These are phyloP conservation scores for Zingel zingel DNA, from an alignment of 2,113 vertebrate species.

Conservation along the genomic window DNA sequence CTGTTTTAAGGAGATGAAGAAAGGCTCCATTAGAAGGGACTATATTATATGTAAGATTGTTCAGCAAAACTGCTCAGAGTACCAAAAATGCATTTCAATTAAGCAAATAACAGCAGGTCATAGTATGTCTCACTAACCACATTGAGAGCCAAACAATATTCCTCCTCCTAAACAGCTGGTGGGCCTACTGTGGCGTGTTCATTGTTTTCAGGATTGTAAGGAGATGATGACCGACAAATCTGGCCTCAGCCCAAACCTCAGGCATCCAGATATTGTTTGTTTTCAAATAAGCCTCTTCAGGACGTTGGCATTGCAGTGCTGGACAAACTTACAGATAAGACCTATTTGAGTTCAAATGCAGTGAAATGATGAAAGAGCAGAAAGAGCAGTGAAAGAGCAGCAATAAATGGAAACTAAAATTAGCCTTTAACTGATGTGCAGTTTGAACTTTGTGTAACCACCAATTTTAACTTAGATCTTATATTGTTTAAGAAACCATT, in stretches of 20 bases:
- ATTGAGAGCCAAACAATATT: conserved; percentile 21
- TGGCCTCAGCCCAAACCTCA: conserved; percentile 66
- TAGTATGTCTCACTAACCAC: conserved; percentile 37
- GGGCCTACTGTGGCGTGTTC: conserved; percentile 38
- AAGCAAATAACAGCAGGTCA: conserved; percentile 20
- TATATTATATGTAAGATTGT: neutral
- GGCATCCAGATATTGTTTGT: conserved; percentile 56
- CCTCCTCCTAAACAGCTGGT: conserved; percentile 66
- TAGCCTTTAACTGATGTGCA: neutral
- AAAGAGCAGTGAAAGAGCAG: neutral
- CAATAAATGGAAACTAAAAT: neutral
- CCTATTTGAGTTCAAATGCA: neutral
- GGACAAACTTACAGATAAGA: conserved; percentile 13
- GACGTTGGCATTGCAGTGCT: conserved; percentile 19
- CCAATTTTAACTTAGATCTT: neutral
- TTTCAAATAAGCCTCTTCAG: conserved; percentile 30
- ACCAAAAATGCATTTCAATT: conserved; percentile 28
- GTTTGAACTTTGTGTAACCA: conserved; percentile 18
- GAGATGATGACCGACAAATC: conserved; percentile 60
- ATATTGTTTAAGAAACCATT: conserved; percentile 12
- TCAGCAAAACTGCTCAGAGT: conserved; percentile 26
- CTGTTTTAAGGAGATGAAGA: conserved; percentile 33
- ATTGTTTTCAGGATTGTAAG: conserved; percentile 55
- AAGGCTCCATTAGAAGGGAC: conserved; percentile 2
- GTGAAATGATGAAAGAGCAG: neutral